Evolutionary conservation across 2,888 invertebrate genomes (phyloP).

Genomic region (Megalurothrips usitatus): DNA sequence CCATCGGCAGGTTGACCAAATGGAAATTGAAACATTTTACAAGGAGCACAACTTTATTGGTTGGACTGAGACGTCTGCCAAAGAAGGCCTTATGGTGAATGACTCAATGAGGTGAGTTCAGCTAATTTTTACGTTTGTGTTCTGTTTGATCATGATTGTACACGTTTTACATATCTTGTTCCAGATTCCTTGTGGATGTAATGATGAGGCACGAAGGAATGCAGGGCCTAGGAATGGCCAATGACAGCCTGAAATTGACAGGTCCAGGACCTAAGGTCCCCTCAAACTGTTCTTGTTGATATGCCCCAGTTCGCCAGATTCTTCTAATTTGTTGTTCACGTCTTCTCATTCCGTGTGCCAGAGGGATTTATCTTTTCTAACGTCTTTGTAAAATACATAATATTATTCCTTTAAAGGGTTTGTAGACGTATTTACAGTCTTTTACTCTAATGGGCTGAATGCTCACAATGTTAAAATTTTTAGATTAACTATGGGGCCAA

Average conservation of each 20-base stretch:
- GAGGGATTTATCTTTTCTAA: conserved; percentile 6
- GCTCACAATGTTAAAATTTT: background rate
- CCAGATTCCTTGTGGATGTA: conserved; percentile 46
- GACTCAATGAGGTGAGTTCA: conserved; percentile 52
- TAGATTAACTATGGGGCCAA: background rate
- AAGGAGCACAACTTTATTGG: conserved; percentile 53
- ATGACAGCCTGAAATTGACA: conserved; percentile 36
- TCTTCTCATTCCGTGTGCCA: background rate
- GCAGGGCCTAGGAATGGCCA: conserved; percentile 34
- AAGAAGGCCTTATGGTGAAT: conserved; percentile 55
- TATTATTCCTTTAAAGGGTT: background rate
- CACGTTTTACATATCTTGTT: conserved; percentile 34
- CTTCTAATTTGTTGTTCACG: background rate
- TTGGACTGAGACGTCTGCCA: conserved; percentile 58
- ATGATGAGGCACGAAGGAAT: conserved; percentile 45
- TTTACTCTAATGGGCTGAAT: background rate
- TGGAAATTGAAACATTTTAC: conserved; percentile 54
- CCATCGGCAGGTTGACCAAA: conserved; percentile 51
- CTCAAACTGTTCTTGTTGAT: conserved; percentile 36
- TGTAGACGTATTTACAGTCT: background rate
- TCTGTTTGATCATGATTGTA: background rate
- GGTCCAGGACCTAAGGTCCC: conserved; percentile 33
- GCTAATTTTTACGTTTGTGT: conserved; percentile 27
- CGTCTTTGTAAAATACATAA: background rate
- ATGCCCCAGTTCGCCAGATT: too few species aligned